Percentiles rank a stretch among this genome's conserved stretches.
phyloP scores from a whole-genome alignment of 2,113 vertebrate genomes.

The Aptenodytes patagonicus region DNA sequence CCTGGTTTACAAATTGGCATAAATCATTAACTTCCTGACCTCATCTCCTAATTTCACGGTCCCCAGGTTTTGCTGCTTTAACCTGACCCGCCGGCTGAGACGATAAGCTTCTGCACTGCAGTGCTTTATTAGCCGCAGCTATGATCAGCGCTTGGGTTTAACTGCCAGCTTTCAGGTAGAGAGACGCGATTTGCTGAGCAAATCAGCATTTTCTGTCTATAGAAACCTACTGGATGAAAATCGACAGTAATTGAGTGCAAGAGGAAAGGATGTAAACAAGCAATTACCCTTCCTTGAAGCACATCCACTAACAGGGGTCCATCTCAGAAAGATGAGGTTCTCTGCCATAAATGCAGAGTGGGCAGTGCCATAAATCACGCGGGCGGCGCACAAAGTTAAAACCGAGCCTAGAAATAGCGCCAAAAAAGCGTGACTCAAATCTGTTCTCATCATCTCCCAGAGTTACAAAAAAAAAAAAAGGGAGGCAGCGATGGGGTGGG shows the following conservation, averaged over 20 bases:
- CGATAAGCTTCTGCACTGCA: not conserved
- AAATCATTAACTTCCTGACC: not conserved
- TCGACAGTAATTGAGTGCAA: not conserved
- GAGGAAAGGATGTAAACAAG: not conserved
- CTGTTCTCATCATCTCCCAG: not conserved
- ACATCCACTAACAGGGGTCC: not conserved
- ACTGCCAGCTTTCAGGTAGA: not conserved
- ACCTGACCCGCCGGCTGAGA: not conserved
- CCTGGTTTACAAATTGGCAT: not conserved
- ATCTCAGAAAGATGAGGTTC: not conserved
- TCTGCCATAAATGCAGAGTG: not conserved
- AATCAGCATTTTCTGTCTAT: not conserved
- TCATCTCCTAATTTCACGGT: not conserved
- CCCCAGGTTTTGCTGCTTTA: not conserved
- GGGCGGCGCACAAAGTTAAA: not conserved
- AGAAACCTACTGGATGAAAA: not conserved
- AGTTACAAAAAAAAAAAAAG: not conserved
- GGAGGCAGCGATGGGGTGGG: not conserved
- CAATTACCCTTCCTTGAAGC: not conserved
- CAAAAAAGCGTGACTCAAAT: not conserved
- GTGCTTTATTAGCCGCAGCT: not conserved
- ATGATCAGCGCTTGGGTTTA: not conserved
- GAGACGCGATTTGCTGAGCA: not conserved
- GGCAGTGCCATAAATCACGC: not conserved
- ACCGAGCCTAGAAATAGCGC: not conserved